Evolutionary conservation across 1,140 invertebrate genomes (phyloP), one percentile per base, ranked within the genome.

Genomic region (Aphelinus certus): DNA sequence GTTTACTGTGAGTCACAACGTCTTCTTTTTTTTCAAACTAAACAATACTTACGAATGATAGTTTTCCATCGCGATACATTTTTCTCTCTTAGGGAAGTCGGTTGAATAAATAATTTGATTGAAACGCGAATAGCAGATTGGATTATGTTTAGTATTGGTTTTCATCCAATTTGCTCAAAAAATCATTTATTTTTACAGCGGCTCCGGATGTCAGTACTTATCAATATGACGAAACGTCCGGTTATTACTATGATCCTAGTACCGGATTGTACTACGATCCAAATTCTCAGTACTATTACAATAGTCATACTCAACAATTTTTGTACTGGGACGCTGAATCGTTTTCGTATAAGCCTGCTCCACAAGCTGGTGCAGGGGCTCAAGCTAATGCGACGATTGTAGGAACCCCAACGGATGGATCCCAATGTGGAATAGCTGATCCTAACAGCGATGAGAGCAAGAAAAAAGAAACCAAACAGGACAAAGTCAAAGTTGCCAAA

Each of bases 201-300:
- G 87, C 93, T 57, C 98, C 98, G 43, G 97, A 99, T 91, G 92
- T 95, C 1, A 93, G 93, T 73, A 94, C 93, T 10, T 99, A 98
- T 85, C 93, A 97, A 80, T 98, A 96, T 86, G 98, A 99, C 86
- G 96, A 97, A 84, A 92, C 93, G 0, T 98, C 96, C 10, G 97
- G 97, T 0, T 99, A 98, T 84, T 99, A 99, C 83, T 99, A 98
- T 86, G 98, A 99, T 88, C 91, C 96, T 1, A 89, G 90, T 1
- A 99, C 97, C 7, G 94, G 95, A 3, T 90, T 99, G 3, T 99
- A 99, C 85, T 99, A 98, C 82, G 97, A 99, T 90, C 92, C 96
- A 0, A 96, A 93, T 82, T 96, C 96, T 6, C 96, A 97, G 85
- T 98, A 97, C 84, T 96, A 95, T 84, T 97, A 95, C 84, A 99